phyloP scores from a whole-genome alignment of 2,888 invertebrate genomes.

The Hemistola chrysoprasaria region DNA sequence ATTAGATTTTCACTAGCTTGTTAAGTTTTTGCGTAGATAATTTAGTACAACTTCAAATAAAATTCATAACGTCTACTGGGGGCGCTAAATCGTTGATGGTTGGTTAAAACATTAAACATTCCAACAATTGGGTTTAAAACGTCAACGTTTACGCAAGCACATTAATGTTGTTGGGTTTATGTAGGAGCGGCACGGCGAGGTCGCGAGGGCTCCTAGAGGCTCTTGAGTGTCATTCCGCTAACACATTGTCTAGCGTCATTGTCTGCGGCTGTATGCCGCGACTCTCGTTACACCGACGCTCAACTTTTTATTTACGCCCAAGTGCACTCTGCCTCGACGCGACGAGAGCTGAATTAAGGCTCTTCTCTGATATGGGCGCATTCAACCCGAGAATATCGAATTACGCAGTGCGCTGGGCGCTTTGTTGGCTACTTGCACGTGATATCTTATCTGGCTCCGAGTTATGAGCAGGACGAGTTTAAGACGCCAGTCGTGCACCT shows the following conservation, averaged over 20 bases:
- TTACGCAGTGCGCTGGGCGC: slow-evolving; percentile 75
- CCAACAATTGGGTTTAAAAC: background rate
- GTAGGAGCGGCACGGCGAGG: slow-evolving; percentile 35
- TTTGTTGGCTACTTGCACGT: slow-evolving; percentile 77
- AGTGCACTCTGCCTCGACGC: slow-evolving; percentile 71
- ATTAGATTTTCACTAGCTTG: too few relatives aligned
- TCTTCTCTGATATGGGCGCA: slow-evolving; percentile 79
- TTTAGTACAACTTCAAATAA: too few relatives aligned
- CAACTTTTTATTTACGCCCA: slow-evolving; percentile 81
- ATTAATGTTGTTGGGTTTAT: background rate
- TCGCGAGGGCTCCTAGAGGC: slow-evolving; percentile 60
- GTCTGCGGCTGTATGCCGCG: slow-evolving; percentile 50
- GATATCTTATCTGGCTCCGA: slow-evolving; percentile 51
- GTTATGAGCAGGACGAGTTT: slow-evolving; percentile 27
- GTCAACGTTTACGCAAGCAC: slow-evolving; percentile 10
- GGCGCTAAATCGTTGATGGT: too few relatives aligned
- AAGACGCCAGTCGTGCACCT: slow-evolving; percentile 9
- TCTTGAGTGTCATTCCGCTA: slow-evolving; percentile 69
- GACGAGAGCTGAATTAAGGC: slow-evolving; percentile 78
- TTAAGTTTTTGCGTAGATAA: too few relatives aligned
- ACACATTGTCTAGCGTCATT: slow-evolving; percentile 77
- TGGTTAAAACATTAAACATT: too few relatives aligned
- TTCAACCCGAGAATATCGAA: slow-evolving; percentile 78
- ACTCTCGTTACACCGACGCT: slow-evolving; percentile 71
- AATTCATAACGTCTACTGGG: background rate